A percentile compares a stretch with the other conserved stretches of the same genome.
These are phyloP conservation scores for Glomeris maerens DNA, from an alignment of 1,140 invertebrate genomes.

Conservation along the genomic window DNA sequence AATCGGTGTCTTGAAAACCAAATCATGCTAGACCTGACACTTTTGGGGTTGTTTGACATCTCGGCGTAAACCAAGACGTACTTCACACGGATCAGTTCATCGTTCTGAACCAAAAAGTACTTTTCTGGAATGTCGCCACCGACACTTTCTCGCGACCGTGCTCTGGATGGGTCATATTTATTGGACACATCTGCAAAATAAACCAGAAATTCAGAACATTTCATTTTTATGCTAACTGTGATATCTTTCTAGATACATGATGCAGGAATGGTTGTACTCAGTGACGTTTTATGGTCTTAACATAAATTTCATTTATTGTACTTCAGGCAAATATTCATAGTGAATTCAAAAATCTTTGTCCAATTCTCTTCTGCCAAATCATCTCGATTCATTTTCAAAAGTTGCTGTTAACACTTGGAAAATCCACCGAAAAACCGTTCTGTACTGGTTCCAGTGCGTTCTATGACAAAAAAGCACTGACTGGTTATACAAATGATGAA, in stretches of 20 bases:
- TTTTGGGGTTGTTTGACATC: background rate
- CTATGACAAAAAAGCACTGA: background rate
- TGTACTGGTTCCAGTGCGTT: background rate
- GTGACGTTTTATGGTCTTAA: conserved; percentile 2
- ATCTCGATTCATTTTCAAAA: background rate
- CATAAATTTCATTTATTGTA: background rate
- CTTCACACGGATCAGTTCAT: conserved; percentile 54
- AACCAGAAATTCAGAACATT: conserved; percentile 1
- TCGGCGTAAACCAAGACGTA: conserved; percentile 56
- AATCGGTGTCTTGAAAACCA: background rate
- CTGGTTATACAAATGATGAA: background rate
- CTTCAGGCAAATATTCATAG: background rate
- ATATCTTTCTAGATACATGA: conserved; percentile 22
- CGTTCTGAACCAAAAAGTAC: conserved; percentile 58
- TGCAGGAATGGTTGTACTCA: conserved; percentile 8
- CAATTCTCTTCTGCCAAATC: background rate
- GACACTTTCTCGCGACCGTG: conserved; percentile 31
- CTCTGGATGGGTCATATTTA: conserved; percentile 22
- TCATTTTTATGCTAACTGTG: background rate
- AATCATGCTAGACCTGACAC: background rate
- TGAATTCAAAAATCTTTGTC: background rate
- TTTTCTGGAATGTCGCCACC: conserved; percentile 47
- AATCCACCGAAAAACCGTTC: background rate
- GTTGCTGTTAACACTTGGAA: background rate
- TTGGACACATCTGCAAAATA: background rate